Conservation (phyloP, 2,113 vertebrate genomes). For the Eira barbara region DNA sequence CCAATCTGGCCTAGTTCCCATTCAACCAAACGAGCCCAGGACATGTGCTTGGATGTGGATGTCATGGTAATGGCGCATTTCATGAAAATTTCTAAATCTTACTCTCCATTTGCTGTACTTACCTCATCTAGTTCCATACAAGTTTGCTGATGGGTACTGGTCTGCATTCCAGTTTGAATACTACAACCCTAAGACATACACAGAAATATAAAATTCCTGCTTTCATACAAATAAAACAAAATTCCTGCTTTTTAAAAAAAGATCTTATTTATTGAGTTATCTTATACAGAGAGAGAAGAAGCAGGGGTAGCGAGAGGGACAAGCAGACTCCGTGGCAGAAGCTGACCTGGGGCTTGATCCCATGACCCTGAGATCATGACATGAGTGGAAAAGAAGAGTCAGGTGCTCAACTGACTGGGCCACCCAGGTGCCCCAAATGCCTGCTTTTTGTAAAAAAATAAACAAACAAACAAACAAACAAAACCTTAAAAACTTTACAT, state of each 20-base stretch:
- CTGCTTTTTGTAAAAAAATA: background rate
- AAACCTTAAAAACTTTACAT: background rate
- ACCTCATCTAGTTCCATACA: background rate
- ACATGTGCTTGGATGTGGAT: background rate
- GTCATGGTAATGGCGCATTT: background rate
- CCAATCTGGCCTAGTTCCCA: background rate
- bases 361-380: background rate
- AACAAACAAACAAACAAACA: accelerated
- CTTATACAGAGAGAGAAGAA: background rate
- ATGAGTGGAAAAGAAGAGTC: background rate
- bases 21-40: background rate
- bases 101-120: background rate
- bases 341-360: background rate
- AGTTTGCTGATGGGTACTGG: no score
- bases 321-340: background rate
- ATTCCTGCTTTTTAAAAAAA: background rate
- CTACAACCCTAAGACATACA: background rate
- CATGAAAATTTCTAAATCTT: background rate
- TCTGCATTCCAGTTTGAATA: background rate
- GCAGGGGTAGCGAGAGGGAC: background rate
- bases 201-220: background rate
- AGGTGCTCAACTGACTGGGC: background rate
- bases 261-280: background rate
- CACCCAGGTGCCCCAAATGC: background rate
- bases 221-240: background rate